Base-by-base conservation (phyloP, 1,140 invertebrate species). In the Calephelis nemesis region DNA sequence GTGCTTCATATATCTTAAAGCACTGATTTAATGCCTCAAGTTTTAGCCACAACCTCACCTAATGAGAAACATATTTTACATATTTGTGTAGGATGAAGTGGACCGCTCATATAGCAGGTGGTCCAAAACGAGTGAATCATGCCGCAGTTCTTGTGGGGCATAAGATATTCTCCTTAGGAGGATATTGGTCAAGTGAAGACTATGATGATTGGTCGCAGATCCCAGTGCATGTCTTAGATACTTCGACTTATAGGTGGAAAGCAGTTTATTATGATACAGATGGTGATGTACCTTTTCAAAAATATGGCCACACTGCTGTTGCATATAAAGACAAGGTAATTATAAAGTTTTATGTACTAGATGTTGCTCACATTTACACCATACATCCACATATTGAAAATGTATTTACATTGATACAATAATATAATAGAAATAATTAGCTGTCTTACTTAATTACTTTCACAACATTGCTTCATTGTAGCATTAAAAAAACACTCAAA, bases 91-190 rank as follows among this genome's bases (percentile, higher is more conserved):
- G 68, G 63, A 91, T 91, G 88, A 81, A 69, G 73, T 98, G 97
- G 97, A 97, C 96, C n/a, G 94, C 96, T 62, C 94, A 95, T 81
- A 90, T 97, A 68, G 95, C 96, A 83, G 97, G 96, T 50, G 97
- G 97, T 30, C 96, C 96, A 4, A 93, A 94, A 78, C 92, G 93
- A 42, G 95, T 98, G 1, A 98, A 98, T 87, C 97, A 98, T 94
- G 97, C 97, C 10, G 96, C 97, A n/a, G 96, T 97, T 47, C 93
- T 94, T 64, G 94, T 98, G 50, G 95, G 93, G 13, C 94, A 96
- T 69, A 95, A 94, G 76, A 97, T 98, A 64, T 98, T 95, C 83
- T 97, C 96, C 1, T 98, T 98, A 92, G 98, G 97, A 30, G 98
- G 97, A 15, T 98, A 97, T 82, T 97, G 96, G 81, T 96, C 96